A percentile compares a stretch with the other conserved stretches of the same genome.
Conservation (phyloP, 1,140 invertebrate genomes). For the Drosophila elegans region DNA sequence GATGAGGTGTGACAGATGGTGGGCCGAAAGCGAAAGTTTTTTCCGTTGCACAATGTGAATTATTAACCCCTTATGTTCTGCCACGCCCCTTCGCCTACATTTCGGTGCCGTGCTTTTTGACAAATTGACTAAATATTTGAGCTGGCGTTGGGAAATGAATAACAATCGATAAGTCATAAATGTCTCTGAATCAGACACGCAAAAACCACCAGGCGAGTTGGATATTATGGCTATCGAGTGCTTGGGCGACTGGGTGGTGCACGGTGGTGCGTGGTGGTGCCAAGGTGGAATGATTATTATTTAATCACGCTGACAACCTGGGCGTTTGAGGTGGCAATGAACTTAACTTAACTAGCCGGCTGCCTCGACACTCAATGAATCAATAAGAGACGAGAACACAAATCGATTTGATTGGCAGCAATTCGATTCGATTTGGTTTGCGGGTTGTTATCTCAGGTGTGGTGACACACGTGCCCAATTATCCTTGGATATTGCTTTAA, state of each 20-base stretch:
- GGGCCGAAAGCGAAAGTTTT: constrained; percentile 63
- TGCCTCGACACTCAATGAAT: constrained; percentile 54
- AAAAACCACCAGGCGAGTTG: constrained; percentile 30
- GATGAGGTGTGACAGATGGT: constrained; percentile 76
- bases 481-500: constrained; percentile 39
- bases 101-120: constrained; percentile 55
- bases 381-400: constrained; percentile 41
- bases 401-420: constrained; percentile 51
- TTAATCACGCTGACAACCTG: constrained; percentile 63
- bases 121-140: constrained; percentile 79
- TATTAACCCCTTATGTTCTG: constrained; percentile 66
- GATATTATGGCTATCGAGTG: constrained; percentile 20
- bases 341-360: constrained; percentile 51
- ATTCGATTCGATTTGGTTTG: constrained; percentile 27
- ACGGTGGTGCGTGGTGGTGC: constrained; percentile 7
- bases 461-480: constrained; percentile 50
- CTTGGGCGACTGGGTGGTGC: not conserved
- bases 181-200: constrained; percentile 73
- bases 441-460: constrained; percentile 10
- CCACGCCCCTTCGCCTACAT: constrained; percentile 5
- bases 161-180: constrained; percentile 80
- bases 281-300: constrained; percentile 50
- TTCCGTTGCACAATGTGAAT: constrained; percentile 69
- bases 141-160: constrained; percentile 73
- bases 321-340: constrained; percentile 60